phyloP scores from a whole-genome alignment of 2,797 vertebrate genomes.

The Dicrostonyx torquatus region DNA sequence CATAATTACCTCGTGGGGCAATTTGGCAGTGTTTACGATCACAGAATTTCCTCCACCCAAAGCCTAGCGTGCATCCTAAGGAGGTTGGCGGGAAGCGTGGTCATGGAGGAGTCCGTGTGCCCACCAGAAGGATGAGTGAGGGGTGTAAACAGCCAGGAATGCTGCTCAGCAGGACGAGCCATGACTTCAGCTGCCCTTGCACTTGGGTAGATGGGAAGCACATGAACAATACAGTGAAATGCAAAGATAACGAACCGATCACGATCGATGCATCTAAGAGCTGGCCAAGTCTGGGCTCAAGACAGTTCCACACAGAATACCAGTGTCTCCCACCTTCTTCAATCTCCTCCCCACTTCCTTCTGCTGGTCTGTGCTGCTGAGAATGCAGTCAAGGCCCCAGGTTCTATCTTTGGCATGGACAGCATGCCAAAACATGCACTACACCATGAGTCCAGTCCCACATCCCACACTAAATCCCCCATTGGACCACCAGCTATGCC shows the following conservation, averaged over 20 bases:
- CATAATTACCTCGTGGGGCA: neutral
- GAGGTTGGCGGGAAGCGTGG: neutral
- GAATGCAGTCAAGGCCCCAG: neutral
- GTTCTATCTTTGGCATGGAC: neutral
- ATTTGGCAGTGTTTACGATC: slow-evolving; percentile 32
- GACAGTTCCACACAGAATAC: neutral
- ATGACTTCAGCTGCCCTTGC: neutral
- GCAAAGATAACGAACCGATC: neutral
- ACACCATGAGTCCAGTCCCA: neutral
- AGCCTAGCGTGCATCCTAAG: accelerated
- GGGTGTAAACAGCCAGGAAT: accelerated
- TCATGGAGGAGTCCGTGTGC: neutral
- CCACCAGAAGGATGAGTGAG: neutral
- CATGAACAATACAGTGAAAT: neutral
- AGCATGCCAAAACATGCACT: neutral
- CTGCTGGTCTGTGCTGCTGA: neutral
- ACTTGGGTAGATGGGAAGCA: neutral
- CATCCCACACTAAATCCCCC: neutral
- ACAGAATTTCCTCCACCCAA: slow-evolving; percentile 20
- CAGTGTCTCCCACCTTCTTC: neutral
- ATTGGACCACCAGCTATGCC: neutral
- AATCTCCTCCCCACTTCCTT: neutral
- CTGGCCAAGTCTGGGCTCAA: neutral
- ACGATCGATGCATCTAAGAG: neutral
- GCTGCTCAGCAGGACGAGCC: neutral